A percentile compares a stretch with the other conserved stretches of the same genome.
phyloP scores from a whole-genome alignment of 2,797 vertebrate genomes.

The Bradypodion ventrale region DNA sequence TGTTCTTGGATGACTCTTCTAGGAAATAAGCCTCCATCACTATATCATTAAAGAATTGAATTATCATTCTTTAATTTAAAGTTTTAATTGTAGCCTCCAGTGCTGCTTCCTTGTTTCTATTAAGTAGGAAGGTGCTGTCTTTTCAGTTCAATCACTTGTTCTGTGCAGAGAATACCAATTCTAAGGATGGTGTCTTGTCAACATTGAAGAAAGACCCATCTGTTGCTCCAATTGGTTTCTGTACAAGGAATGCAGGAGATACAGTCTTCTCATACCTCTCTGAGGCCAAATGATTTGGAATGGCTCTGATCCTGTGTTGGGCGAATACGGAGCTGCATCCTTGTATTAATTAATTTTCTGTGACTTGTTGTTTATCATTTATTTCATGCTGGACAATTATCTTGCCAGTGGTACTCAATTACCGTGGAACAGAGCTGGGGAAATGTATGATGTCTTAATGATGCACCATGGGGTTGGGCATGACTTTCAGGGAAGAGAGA shows the following conservation, averaged over 20 bases:
- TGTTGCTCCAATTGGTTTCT: not conserved
- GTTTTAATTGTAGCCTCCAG: slow-evolving; percentile 25
- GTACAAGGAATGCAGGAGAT: not conserved
- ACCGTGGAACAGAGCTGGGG: too few species aligned
- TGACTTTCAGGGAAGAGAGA: too few species aligned
- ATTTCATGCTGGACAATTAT: too few species aligned
- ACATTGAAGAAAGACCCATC: not conserved
- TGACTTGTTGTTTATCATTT: too few species aligned
- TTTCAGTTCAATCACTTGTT: slow-evolving; percentile 13
- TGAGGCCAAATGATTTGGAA: not conserved
- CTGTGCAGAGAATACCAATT: slow-evolving; percentile 12
- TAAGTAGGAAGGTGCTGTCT: slow-evolving; percentile 11
- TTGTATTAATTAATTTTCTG: not conserved
- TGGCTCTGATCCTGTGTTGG: not conserved
- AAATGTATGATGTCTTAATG: not conserved
- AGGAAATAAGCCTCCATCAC: slow-evolving; percentile 1
- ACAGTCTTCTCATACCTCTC: not conserved
- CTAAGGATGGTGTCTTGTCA: not conserved
- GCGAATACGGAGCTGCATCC: not conserved
- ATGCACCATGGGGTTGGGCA: not conserved
- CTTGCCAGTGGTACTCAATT: not conserved
- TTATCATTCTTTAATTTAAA: slow-evolving; percentile 20
- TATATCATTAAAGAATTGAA: not conserved
- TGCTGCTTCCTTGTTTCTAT: not conserved
- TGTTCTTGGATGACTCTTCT: not conserved